Base-by-base conservation (phyloP, 2,888 invertebrate genomes). In the Agrenia bidenticulata region DNA sequence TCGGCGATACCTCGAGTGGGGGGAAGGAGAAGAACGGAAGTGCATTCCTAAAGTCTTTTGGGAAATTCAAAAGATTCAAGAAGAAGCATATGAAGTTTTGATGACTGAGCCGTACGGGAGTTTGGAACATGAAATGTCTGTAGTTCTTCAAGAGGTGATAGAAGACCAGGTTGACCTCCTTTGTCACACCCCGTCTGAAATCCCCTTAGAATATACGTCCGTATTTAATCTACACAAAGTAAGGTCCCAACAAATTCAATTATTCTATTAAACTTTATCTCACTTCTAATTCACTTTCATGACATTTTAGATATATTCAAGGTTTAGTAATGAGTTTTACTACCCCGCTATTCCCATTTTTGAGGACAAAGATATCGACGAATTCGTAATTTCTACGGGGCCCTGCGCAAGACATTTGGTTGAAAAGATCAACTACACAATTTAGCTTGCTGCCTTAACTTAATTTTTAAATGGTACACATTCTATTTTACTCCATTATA, bases 301-400 rank as follows among this genome's bases (percentile, higher is more conserved):
- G 11, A 7, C 4, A 32, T 32, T 32, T 7, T 32, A 32, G 32
- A 62, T 68, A 2, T 68, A 68, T 19, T 42, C 64, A 1, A 50
- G 64, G 13, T 68, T 64, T 23, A 61, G 62, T 32, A 64, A 54
- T 49, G 27, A 61, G 13, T 68, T 24, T 27, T 50, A 61, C 17
- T 62, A 64, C 24, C 55, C 64, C 13, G 54, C 64, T 1, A n/a
- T 64, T 9, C 68, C 64, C 0, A 32, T 64, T 49, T 64, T 57
- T 55, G 68, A 62, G 54, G 68, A 68, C 32, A 62, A 64, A 19
- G 68, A 64, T 21, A 26, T 68, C 21, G 49, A 62, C 39, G 62
- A 64, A 17, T 41, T 68, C 15, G 19, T 61, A 1, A 32, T 62
- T 1, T 64, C 61, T 13, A 64, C 61, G 11, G 68, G 68, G 7